Conservation (phyloP, 2,113 vertebrate genomes). For the Notarius quadriscutis region DNA sequence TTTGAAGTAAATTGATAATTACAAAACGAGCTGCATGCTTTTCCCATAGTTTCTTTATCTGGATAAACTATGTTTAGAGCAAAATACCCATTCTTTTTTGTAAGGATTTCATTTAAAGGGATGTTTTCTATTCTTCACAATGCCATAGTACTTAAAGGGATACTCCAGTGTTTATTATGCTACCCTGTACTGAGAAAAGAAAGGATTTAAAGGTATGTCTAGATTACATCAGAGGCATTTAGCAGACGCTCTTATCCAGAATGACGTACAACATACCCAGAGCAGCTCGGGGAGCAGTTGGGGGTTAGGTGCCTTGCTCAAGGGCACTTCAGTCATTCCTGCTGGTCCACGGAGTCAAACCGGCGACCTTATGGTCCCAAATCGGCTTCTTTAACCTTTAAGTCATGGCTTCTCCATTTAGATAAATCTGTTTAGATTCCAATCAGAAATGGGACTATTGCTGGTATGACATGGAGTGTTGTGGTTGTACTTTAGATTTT, state of each 20-base stretch:
- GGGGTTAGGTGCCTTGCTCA: no score
- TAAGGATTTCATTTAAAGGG: background rate
- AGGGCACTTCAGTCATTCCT: no score
- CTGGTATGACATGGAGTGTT: background rate
- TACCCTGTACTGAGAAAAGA: background rate
- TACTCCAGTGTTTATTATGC: background rate
- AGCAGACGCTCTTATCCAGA: no score
- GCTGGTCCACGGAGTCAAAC: no score
- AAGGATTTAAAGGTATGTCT: background rate
- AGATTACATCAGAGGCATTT: background rate
- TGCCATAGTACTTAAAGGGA: background rate
- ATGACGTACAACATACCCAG: no score
- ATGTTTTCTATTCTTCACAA: background rate
- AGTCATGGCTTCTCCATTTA: no score
- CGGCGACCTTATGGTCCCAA: no score
- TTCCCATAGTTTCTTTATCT: background rate
- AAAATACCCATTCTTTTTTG: background rate
- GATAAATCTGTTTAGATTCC: background rate
- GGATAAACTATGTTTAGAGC: background rate
- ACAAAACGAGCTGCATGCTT: slow-evolving; percentile 14
- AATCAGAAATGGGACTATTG: background rate
- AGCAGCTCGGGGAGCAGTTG: no score
- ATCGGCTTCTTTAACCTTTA: no score
- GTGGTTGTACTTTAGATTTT: background rate
- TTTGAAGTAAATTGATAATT: slow-evolving; percentile 20